phyloP scores from a whole-genome alignment of 1,140 invertebrate species.

The Eriosoma lanigerum region DNA sequence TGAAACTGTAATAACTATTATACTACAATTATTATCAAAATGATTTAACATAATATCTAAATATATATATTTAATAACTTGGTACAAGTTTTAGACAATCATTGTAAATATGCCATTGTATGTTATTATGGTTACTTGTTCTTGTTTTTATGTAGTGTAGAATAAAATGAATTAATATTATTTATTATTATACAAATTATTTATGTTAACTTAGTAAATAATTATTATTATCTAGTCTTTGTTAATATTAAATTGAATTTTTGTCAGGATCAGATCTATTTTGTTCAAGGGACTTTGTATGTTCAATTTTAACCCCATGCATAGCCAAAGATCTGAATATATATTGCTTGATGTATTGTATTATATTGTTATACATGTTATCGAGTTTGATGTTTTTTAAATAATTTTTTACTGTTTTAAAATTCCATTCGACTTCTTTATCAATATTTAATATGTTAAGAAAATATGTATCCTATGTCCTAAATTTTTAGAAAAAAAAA shows the following conservation, averaged over 20 bases:
- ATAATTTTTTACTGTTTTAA: conserved; percentile 25
- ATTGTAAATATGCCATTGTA: conserved; percentile 15
- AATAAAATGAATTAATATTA: conserved; percentile 36
- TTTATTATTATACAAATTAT: conserved; percentile 31
- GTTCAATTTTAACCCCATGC: not conserved
- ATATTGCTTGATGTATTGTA: conserved; percentile 23
- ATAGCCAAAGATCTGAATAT: not conserved
- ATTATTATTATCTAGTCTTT: conserved; percentile 50
- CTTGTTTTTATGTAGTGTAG: conserved; percentile 31
- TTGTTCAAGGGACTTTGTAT: not conserved
- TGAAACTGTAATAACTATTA: no score
- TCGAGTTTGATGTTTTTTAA: conserved; percentile 3
- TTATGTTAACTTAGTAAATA: conserved; percentile 46
- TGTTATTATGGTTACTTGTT: conserved; percentile 41
- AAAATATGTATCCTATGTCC: not conserved
- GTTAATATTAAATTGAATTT: conserved; percentile 32
- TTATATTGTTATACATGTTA: not conserved
- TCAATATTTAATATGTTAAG: not conserved
- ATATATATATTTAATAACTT: no score
- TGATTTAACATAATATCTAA: no score
- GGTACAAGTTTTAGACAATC: not conserved
- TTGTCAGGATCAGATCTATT: conserved; percentile 37
- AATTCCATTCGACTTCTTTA: not conserved
- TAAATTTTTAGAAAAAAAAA: conserved; percentile 16
- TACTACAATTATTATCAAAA: no score